These are phyloP conservation scores for Papilio helenus DNA, from an alignment of 1,140 invertebrate genomes.

Conservation along the genomic window DNA sequence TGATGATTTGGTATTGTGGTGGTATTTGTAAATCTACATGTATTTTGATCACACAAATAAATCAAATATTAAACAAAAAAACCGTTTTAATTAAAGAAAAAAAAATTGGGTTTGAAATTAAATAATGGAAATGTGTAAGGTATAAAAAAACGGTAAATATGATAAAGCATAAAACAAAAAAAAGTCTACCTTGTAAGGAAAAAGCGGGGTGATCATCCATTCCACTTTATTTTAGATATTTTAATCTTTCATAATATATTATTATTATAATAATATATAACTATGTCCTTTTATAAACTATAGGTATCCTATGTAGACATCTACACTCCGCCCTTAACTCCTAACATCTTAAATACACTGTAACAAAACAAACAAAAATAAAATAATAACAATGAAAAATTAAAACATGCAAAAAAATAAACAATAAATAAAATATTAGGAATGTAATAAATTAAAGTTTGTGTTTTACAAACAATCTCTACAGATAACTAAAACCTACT, in stretches of 20 bases:
- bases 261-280: conserved; percentile 83
- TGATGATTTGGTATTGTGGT: too few species aligned
- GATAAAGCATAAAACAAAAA: conserved; percentile 42
- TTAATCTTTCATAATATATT: conserved; percentile 80
- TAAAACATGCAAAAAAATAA: conserved; percentile 35
- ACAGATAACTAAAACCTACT: too few species aligned
- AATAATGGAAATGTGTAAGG: neutral
- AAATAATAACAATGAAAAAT: conserved; percentile 47
- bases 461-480: too few species aligned
- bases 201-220: conserved; percentile 73
- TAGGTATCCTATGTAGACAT: conserved; percentile 81
- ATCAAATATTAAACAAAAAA: too few species aligned
- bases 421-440: too few species aligned
- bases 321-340: conserved; percentile 77
- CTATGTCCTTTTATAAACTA: conserved; percentile 81
- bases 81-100: too few species aligned
- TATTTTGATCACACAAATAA: too few species aligned
- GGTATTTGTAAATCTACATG: too few species aligned
- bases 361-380: conserved; percentile 78
- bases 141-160: conserved; percentile 17
- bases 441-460: too few species aligned
- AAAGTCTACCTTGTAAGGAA: conserved; percentile 68
- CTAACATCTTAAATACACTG: conserved; percentile 82
- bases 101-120: neutral
- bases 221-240: conserved; percentile 73